Base-by-base conservation (phyloP, 30 jellyfish, hydroid and myxozoan genomes). In the Hydra vulgaris region DNA sequence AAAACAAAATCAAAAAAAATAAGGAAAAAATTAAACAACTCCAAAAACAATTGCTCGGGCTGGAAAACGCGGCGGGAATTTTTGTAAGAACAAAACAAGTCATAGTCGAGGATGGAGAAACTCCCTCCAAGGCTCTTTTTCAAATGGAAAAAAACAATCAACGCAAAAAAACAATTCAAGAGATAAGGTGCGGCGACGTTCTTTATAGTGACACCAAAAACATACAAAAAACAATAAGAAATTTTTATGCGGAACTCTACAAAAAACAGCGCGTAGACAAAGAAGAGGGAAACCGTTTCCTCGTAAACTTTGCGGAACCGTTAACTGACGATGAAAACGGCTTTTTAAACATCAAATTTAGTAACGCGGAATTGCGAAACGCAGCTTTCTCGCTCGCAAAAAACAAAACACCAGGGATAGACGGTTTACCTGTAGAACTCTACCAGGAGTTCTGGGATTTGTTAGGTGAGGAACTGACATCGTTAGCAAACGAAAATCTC, bases 401-500 rank as follows among this genome's bases (percentile, higher is more conserved):
- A 40, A 12, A 12, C 12, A 40, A 40, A 40, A 40, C 61, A 40
- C 61, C 61, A 68, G 26, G 26, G 26, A 68, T 23, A 19, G 75
- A 68, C 25, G 75, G 75, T 23, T 3, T 68, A 68, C 26, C 75
- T 7, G 75, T 23, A 68, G 75, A 68, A 68, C 75, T 68, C 26
- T 20, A 68, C 26, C 25, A 19, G 16, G 61, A 68, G 26, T 68
- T 3, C 75, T 68, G 75, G 75, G 75, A 68, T 16, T 7, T 68
- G 25, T 20, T 23, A 7, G 75, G 75, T 19, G 26, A 68, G 4
- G 75, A 68, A 19, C 26, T 68, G 26, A 19, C 26, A 4, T 20
- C 25, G 7, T 7, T 23, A 16, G 26, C 26, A 23, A 68, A 20
- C 25, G 8, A 68, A 40, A 19, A 68, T 20, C 75, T 68, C 16